Base-by-base conservation (phyloP, 2,797 vertebrate genomes). In the Muraenolepis orangiensis region DNA sequence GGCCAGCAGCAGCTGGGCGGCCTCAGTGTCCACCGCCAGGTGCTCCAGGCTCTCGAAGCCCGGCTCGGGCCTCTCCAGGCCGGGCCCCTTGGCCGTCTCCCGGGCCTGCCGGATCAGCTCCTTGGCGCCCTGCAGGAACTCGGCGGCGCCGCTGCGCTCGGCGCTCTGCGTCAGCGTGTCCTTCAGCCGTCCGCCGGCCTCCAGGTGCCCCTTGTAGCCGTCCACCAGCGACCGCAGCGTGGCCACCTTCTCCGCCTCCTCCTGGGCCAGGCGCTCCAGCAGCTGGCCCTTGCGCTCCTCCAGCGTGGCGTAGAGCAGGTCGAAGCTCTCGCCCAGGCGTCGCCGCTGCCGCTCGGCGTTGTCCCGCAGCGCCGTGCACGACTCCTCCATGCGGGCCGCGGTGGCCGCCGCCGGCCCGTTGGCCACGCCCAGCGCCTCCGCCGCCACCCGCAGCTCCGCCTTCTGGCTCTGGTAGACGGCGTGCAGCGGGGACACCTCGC, bases 41-140 rank as follows among this genome's bases (percentile, higher is more conserved):
- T 94, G 91, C 0, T 96, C 95, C 96, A 97, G 95, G 84, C 78
- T 95, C 81, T 96, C 95, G n/a, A 94, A 96, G 18, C 93, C 94
- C 0, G 90, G 91, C 74, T 96, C 95, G 0, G 92, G 95, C 79
- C 95, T 93, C 72, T 93, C 90, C 78, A 95, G 85, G 26, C 85
- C 89, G 20, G 87, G 90, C 0, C 86, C 93, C 66, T 93, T 92
- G 72, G 93, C 57, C 2, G 93, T 91, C 31, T 95, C 93, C 84
- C 74, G 84, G 18, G 84, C 87, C 76, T 92, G 86, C 1, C 70
- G 16, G 32, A 90, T 85, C 32, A 93, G 82, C 79, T 86, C 78
- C 69, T 86, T 88, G 72, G 85, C 80, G 0, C 71, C 85, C 86
- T 94, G 46, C 51, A 97, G 94, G 84, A 97, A 96, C 69, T 94